Conservation (phyloP, 64 coral and sea anemone genomes). For the Platygyra sinensis region DNA sequence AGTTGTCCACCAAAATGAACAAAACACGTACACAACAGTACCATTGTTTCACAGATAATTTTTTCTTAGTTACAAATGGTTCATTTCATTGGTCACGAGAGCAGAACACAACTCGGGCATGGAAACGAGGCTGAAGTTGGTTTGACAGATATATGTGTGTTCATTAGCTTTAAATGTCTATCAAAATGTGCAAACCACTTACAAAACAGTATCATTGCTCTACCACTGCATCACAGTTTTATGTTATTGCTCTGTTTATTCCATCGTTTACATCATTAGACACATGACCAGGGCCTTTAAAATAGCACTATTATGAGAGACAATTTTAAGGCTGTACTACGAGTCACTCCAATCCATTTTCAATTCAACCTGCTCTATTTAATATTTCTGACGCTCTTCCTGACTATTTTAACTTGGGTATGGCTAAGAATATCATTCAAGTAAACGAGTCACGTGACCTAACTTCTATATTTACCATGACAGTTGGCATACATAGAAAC, state of each 20-base stretch:
- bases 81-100: too few relatives aligned
- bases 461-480: too few relatives aligned
- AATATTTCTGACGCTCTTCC: background rate
- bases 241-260: background rate
- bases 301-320: slow-evolving; percentile 7
- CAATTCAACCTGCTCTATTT: slow-evolving; percentile 24
- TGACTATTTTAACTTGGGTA: slow-evolving; percentile 1
- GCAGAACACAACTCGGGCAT: too few relatives aligned
- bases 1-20: background rate
- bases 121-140: too few relatives aligned
- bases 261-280: slow-evolving; percentile 1
- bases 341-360: slow-evolving; percentile 21
- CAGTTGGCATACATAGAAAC: slow-evolving; percentile 6
- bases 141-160: too few relatives aligned
- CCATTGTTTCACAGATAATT: slow-evolving; percentile 17
- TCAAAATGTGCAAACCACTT: background rate
- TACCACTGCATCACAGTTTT: slow-evolving; percentile 2
- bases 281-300: slow-evolving; percentile 4
- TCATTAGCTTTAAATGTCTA: slow-evolving; percentile 8
- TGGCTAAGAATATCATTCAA: slow-evolving; percentile 16
- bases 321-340: slow-evolving; percentile 16
- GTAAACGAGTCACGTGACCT: too few relatives aligned
- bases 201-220: background rate
- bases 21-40: too few relatives aligned
- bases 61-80: too few relatives aligned